A percentile compares a stretch with the other conserved stretches of the same genome.
Evolutionary conservation across 2,113 vertebrate species (phyloP).

Genomic region (Pandion haliaetus): DNA sequence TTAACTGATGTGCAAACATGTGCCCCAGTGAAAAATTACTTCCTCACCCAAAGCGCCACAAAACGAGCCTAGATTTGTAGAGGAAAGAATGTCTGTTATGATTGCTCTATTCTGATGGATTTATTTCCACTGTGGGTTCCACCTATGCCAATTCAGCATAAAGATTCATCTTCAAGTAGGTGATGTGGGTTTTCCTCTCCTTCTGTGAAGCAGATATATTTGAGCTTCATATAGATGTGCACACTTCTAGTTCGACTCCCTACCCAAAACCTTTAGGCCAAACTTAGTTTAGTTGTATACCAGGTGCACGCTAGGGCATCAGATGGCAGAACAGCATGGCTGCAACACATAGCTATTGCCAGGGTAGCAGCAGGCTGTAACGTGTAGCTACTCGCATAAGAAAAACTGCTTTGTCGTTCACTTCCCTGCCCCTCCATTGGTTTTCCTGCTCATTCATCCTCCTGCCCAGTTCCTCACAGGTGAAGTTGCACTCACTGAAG

Average conservation of each 20-base stretch:
- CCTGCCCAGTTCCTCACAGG: background rate
- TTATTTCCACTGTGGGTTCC: background rate
- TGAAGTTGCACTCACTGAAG: background rate
- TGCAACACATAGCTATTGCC: background rate
- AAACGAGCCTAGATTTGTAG: background rate
- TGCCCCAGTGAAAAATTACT: background rate
- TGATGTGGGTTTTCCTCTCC: background rate
- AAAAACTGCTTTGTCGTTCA: background rate
- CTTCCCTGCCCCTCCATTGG: background rate
- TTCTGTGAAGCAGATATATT: background rate
- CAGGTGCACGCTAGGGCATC: background rate
- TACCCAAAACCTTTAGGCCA: background rate
- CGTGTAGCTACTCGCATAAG: background rate
- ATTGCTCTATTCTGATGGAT: background rate
- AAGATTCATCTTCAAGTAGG: background rate
- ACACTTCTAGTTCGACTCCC: background rate
- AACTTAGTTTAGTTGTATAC: background rate
- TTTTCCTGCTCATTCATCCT: background rate
- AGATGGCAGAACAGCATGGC: background rate
- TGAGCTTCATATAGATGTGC: background rate
- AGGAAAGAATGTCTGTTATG: fast-evolving
- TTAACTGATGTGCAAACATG: background rate
- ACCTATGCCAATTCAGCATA: background rate
- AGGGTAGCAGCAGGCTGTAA: background rate
- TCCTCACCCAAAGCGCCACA: background rate